These are phyloP conservation scores for Ptychobarbus kaznakovi DNA, from an alignment of 2,797 vertebrate species.

Conservation along the genomic window DNA sequence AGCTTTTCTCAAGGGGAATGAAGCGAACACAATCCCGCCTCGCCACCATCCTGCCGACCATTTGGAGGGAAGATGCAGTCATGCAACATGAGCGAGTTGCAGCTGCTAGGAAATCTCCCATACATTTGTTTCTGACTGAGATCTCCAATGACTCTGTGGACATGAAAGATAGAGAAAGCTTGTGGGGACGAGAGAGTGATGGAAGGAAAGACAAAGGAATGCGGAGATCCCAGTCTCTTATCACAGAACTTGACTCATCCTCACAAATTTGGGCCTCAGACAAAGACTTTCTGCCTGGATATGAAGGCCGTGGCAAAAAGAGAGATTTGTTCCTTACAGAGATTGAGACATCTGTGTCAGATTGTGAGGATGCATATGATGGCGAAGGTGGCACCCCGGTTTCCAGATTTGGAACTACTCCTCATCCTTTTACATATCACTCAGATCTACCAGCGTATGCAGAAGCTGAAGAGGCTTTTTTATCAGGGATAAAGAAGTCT, in stretches of 20 bases:
- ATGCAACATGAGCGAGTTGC: constrained; percentile 75
- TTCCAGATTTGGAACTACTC: constrained; percentile 67
- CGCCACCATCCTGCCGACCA: constrained; percentile 80
- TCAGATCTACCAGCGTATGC: constrained; percentile 71
- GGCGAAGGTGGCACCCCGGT: constrained; percentile 60
- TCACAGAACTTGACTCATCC: constrained; percentile 77
- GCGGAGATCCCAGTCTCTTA: constrained; percentile 77
- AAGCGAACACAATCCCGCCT: constrained; percentile 85
- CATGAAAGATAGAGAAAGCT: constrained; percentile 67
- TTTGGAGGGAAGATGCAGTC: constrained; percentile 84
- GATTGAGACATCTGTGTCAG: constrained; percentile 75
- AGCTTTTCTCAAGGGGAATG: constrained; percentile 81
- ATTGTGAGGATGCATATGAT: constrained; percentile 64
- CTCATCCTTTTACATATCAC: constrained; percentile 69
- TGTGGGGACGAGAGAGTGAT: constrained; percentile 66
- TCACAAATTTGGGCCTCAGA: constrained; percentile 70
- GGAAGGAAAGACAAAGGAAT: constrained; percentile 70
- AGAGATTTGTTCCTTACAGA: constrained; percentile 83
- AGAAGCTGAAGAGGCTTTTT: constrained; percentile 76
- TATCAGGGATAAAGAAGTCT: constrained; percentile 78
- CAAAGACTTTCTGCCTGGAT: constrained; percentile 58
- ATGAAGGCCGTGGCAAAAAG: constrained; percentile 63
- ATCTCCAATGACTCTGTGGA: constrained; percentile 77
- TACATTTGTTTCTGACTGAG: constrained; percentile 84
- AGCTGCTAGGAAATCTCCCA: constrained; percentile 79